Conservation (phyloP, 1,140 invertebrate genomes). For the Halesus radiatus region DNA sequence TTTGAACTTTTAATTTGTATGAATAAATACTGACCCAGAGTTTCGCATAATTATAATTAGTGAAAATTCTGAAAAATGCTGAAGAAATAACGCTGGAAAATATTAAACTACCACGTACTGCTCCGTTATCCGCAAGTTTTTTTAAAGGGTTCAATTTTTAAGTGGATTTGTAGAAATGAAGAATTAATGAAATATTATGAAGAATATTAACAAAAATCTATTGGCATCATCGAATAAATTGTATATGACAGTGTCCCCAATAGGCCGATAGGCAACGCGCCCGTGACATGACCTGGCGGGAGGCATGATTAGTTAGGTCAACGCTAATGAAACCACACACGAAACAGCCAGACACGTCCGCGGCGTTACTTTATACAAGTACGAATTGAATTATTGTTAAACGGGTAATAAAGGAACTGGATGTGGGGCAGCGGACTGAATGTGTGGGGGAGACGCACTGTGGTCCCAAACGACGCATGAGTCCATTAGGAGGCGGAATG, state of each 20-base stretch:
- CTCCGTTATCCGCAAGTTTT: too few relatives aligned
- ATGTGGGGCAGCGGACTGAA: constrained; percentile 2
- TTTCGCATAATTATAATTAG: too few relatives aligned
- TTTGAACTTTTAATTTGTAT: constrained; percentile 2
- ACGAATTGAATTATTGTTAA: constrained; percentile 36
- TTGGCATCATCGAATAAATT: not conserved
- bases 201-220: too few relatives aligned
- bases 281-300: not conserved
- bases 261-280: too few relatives aligned
- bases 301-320: not conserved
- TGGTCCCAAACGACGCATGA: too few relatives aligned
- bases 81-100: too few relatives aligned
- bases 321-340: constrained; percentile 26
- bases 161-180: too few relatives aligned
- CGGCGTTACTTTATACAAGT: constrained; percentile 23
- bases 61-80: too few relatives aligned
- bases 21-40: not conserved
- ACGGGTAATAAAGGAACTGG: constrained; percentile 26
- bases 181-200: too few relatives aligned
- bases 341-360: not conserved
- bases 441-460: not conserved
- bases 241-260: constrained; percentile 4
- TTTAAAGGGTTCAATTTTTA: too few relatives aligned
- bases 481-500: too few relatives aligned
- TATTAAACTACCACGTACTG: too few relatives aligned